A percentile compares a stretch with the other conserved stretches of the same genome.
Conservation (phyloP, 2,888 invertebrate species). For the Acanthococcus lagerstroemiae region DNA sequence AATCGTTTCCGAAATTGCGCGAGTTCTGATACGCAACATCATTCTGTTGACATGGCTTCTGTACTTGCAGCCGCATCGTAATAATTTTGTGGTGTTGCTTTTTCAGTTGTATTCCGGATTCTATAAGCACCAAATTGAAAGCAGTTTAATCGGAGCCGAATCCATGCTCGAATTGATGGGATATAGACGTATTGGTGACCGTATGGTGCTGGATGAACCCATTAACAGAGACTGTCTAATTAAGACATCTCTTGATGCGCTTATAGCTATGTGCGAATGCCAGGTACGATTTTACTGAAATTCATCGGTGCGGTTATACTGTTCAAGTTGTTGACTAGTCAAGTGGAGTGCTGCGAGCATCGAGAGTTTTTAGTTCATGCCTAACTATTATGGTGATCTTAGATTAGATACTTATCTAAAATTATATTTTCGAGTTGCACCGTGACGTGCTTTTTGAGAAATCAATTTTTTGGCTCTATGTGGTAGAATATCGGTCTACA, state of each 20-base stretch:
- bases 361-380: too few species aligned
- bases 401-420: too few species aligned
- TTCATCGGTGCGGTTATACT: not conserved
- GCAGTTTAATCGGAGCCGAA: conserved; percentile 67
- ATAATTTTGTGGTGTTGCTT: conserved; percentile 17
- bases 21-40: too few species aligned
- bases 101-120: conserved; percentile 73
- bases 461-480: too few species aligned
- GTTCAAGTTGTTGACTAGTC: too few species aligned
- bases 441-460: too few species aligned
- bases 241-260: conserved; percentile 58
- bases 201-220: conserved; percentile 45
- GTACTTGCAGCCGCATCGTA: not conserved
- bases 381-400: too few species aligned
- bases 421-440: too few species aligned
- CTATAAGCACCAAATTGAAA: conserved; percentile 76
- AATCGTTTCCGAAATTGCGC: not conserved
- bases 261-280: conserved; percentile 78
- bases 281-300: conserved; percentile 47
- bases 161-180: conserved; percentile 72
- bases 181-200: conserved; percentile 49
- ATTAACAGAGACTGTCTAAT: conserved; percentile 53
- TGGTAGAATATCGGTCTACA: too few species aligned
- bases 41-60: not conserved
- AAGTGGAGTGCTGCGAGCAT: too few species aligned